Evolutionary conservation across 1,140 invertebrate genomes (phyloP), one percentile per base, ranked within the genome.

Genomic region (Dreissena rostriformis): DNA sequence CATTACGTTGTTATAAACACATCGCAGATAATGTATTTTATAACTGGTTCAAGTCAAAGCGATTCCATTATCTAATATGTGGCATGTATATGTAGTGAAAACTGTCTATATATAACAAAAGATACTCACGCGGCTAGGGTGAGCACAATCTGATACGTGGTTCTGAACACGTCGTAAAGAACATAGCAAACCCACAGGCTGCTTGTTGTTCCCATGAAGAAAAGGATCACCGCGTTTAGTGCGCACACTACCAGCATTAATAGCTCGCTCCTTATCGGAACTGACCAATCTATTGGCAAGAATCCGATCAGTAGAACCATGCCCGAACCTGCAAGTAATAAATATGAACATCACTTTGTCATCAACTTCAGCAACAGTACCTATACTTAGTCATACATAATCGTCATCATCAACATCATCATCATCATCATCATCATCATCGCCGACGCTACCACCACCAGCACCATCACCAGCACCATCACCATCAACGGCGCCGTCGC

Each of bases 91-190:
- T n/a, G n/a, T n/a, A n/a, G n/a, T n/a, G n/a, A n/a, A n/a, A n/a
- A n/a, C n/a, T n/a, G n/a, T n/a, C n/a, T n/a, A n/a, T n/a, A 1
- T 55, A 55, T 74, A 26, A 11, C n/a, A 28, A 49, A 72, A 72
- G 53, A 49, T 78, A 90, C 91, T 93, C 90, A 97, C 96, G 96
- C 97, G 19, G 97, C 96, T 77, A 98, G 94, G 0, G 97, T 98
- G 67, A 98, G 96, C 72, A 96, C 96, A 77, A 96, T 96, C 77
- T 97, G 97, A 91, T 96, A 98, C 68, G 97, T 93, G 5, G 95
- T 95, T 28, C 96, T 96, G 94, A 97, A 97, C 0, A 96, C 85
- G 14, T 97, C 95, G 89, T 97, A 98, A 0, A 95, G 95, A 5
- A 94, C 91, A 92, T 98, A 98, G 73, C 96, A 95, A 6, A 96